phyloP scores from a whole-genome alignment of 92 coral and sea anemone genomes.

The Parazoanthus atlanticus region DNA sequence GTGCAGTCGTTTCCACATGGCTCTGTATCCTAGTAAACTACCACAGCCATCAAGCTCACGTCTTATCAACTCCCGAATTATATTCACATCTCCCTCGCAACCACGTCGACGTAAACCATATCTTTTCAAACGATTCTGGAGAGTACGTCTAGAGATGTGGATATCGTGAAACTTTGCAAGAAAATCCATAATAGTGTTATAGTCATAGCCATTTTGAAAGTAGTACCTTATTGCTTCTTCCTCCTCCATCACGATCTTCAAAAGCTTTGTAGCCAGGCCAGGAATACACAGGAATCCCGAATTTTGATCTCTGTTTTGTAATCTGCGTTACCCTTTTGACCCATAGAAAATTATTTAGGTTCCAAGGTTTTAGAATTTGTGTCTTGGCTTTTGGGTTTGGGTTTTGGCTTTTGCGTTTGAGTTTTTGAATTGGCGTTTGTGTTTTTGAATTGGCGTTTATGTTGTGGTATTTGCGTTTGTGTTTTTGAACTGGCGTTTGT shows the following conservation, averaged over 20 bases:
- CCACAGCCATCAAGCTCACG: slow-evolving; percentile 32
- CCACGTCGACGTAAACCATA: slow-evolving; percentile 41
- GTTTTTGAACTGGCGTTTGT: neutral
- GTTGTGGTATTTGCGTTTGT: no score
- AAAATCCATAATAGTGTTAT: slow-evolving; percentile 24
- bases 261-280: slow-evolving; percentile 1
- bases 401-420: slow-evolving; percentile 18
- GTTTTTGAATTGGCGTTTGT: neutral
- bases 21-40: slow-evolving; percentile 34
- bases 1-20: slow-evolving; percentile 24
- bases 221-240: slow-evolving; percentile 28
- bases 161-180: slow-evolving; percentile 35
- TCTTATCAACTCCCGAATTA: slow-evolving; percentile 6
- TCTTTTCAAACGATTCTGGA: slow-evolving; percentile 14
- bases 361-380: neutral
- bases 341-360: neutral
- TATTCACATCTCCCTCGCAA: slow-evolving; percentile 24
- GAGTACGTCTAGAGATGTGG: slow-evolving; percentile 16
- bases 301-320: neutral
- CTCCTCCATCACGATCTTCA: slow-evolving; percentile 26
- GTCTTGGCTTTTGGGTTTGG: neutral
- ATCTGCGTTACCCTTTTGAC: neutral
- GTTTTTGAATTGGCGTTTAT: no score
- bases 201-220: slow-evolving; percentile 26
- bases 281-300: neutral